Conservation (phyloP, 2,888 invertebrate species). For the Eilema sororculum region DNA sequence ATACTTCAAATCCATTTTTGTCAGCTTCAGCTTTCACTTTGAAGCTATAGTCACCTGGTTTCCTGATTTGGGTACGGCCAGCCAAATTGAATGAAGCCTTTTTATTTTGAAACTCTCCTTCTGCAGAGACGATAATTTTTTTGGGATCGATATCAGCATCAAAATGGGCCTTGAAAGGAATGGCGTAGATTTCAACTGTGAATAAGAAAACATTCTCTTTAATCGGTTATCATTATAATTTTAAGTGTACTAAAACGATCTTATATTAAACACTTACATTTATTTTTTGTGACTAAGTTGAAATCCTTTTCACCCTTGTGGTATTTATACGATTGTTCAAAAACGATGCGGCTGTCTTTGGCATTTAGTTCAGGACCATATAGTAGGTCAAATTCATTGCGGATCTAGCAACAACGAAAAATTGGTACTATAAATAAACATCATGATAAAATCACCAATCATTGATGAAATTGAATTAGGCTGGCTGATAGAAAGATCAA, state of each 20-base stretch:
- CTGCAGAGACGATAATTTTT: slow-evolving; percentile 85
- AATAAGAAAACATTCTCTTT: slow-evolving; percentile 16
- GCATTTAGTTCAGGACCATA: slow-evolving; percentile 88
- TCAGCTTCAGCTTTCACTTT: slow-evolving; percentile 68
- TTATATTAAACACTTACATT: slow-evolving; percentile 63
- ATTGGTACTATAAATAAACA: not conserved
- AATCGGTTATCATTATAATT: not conserved
- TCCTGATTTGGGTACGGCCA: slow-evolving; percentile 78
- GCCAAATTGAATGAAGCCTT: slow-evolving; percentile 88
- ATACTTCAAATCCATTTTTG: slow-evolving; percentile 76
- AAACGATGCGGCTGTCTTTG: slow-evolving; percentile 84
- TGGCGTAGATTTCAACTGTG: slow-evolving; percentile 84
- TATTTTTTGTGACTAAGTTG: slow-evolving; percentile 83
- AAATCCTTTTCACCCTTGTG: slow-evolving; percentile 73
- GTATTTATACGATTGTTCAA: slow-evolving; percentile 78
- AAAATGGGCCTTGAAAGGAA: slow-evolving; percentile 82
- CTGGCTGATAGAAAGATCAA: not conserved
- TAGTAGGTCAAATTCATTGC: slow-evolving; percentile 85
- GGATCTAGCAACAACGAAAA: slow-evolving; percentile 56
- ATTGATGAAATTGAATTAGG: too few relatives aligned
- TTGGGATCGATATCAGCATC: slow-evolving; percentile 88
- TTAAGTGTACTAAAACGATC: not conserved
- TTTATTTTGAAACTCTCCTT: slow-evolving; percentile 87
- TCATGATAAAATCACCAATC: too few relatives aligned
- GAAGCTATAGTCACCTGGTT: slow-evolving; percentile 75